These are phyloP conservation scores for Danionella dracula DNA, from an alignment of 2,797 vertebrate species.

Conservation along the genomic window DNA sequence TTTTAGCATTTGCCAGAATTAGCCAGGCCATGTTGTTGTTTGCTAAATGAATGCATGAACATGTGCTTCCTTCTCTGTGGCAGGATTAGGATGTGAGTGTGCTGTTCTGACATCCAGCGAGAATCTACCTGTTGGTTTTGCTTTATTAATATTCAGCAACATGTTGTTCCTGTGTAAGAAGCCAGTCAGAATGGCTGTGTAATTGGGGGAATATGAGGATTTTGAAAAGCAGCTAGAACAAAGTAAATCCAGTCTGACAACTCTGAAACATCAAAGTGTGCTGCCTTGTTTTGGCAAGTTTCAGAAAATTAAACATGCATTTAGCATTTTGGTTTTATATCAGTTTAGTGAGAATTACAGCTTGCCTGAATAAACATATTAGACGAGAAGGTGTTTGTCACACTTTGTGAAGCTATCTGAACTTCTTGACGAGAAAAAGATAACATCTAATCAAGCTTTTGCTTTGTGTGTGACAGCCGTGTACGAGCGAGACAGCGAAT, in stretches of 20 bases:
- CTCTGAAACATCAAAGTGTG: constrained; percentile 42
- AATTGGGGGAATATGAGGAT: constrained; percentile 39
- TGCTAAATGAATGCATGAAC: constrained; percentile 30
- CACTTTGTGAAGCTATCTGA: constrained; percentile 32
- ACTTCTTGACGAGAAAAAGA: constrained; percentile 27
- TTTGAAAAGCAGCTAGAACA: constrained; percentile 34
- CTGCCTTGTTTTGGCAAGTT: constrained; percentile 32
- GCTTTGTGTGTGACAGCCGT: background rate
- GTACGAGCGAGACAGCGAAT: constrained; percentile 5
- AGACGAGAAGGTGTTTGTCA: constrained; percentile 6
- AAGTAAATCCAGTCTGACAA: constrained; percentile 37
- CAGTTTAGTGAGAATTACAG: constrained; percentile 23
- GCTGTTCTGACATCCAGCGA: constrained; percentile 22
- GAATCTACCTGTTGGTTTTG: constrained; percentile 35
- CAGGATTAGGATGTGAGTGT: constrained; percentile 26
- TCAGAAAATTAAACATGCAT: constrained; percentile 28
- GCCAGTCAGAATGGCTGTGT: constrained; percentile 40
- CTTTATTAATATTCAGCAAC: constrained; percentile 23
- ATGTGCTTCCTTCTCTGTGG: constrained; percentile 18
- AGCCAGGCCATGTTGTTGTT: constrained; percentile 7
- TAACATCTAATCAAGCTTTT: constrained; percentile 33
- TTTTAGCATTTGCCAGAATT: constrained; percentile 15
- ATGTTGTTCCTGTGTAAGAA: constrained; percentile 21
- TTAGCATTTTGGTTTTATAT: constrained; percentile 9
- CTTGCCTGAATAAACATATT: constrained; percentile 25